Conservation (phyloP, 35 echinoderm and acorn worm genomes). For the Heliocidaris tuberculata region DNA sequence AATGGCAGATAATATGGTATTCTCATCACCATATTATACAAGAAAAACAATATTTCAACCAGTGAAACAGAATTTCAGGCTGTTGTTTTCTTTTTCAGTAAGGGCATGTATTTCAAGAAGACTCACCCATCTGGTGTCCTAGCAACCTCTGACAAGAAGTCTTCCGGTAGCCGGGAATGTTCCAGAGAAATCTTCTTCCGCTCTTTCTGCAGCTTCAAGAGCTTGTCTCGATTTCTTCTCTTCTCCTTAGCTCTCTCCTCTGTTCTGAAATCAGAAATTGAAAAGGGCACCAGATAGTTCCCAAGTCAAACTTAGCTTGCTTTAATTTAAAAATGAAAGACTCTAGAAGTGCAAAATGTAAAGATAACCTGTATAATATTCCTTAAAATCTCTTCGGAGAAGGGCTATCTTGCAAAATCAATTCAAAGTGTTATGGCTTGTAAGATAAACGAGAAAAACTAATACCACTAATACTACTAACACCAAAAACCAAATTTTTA, state of each 20-base stretch:
- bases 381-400: no score
- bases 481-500: no score
- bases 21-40: no score
- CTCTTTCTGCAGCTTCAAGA: constrained; percentile 27
- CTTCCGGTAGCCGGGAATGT: neutral
- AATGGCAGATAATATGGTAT: no score
- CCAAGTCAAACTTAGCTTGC: neutral
- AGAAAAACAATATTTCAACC: no score
- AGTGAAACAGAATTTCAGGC: no score
- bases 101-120: no score
- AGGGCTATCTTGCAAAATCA: neutral
- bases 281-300: neutral
- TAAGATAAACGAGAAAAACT: no score
- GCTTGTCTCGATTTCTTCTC: constrained; percentile 16
- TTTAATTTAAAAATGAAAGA: neutral
- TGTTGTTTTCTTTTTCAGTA: no score
- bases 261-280: neutral
- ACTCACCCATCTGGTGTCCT: neutral
- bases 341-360: no score
- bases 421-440: no score
- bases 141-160: neutral
- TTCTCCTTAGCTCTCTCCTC: constrained; percentile 21
- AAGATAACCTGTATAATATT: neutral
- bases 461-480: no score
- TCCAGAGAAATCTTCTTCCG: constrained; percentile 9